A percentile compares a stretch with the other conserved stretches of the same genome.
Evolutionary conservation across 37 sponge, comb jelly and placozoan species (phyloP).

Genomic region (Spongia lamella): DNA sequence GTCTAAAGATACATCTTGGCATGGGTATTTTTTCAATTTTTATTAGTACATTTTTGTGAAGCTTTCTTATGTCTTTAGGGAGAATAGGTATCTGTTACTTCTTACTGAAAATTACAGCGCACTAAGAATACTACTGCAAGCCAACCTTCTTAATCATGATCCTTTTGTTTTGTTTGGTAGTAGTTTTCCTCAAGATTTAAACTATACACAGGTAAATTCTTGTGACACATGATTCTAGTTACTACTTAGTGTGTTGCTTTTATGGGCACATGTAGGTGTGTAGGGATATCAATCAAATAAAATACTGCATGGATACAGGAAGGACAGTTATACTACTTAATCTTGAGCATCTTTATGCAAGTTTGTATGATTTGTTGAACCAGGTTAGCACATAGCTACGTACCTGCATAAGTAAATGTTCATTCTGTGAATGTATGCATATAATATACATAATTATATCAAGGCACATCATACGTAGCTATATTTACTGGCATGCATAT

Average conservation of each 20-base stretch:
- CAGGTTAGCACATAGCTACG: conserved; percentile 53
- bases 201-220: conserved; percentile 85
- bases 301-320: conserved; percentile 82
- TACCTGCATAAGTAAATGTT: too few relatives aligned
- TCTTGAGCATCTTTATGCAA: conserved; percentile 81
- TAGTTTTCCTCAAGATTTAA: conserved; percentile 92
- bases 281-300: conserved; percentile 78
- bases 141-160: conserved; percentile 6
- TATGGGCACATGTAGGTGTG: conserved; percentile 62
- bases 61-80: conserved; percentile 35
- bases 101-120: conserved; percentile 93
- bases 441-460: too few relatives aligned
- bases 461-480: too few relatives aligned
- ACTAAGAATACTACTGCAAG: conserved; percentile 69
- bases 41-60: not conserved
- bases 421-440: too few relatives aligned
- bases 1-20: conserved; percentile 64
- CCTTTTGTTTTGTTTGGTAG: conserved; percentile 90
- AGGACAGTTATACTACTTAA: conserved; percentile 72
- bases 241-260: too few relatives aligned
- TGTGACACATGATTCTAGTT: not conserved
- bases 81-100: conserved; percentile 91
- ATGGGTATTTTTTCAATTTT: conserved; percentile 50
- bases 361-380: conserved; percentile 81
- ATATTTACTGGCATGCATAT: too few relatives aligned